phyloP scores from a whole-genome alignment of 2,797 vertebrate genomes.

The Hafferia zeledoni region DNA sequence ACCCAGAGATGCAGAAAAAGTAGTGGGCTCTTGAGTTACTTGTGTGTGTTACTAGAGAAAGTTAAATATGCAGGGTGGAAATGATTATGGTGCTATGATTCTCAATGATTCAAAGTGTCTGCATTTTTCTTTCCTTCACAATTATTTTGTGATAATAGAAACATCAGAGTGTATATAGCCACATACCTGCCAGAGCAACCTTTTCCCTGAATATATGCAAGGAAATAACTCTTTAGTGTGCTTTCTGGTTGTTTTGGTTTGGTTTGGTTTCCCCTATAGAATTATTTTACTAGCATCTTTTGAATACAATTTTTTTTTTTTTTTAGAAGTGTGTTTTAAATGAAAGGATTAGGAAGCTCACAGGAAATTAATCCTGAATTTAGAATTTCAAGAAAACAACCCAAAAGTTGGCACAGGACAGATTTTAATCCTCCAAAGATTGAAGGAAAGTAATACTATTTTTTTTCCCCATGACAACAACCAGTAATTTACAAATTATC shows the following conservation, averaged over 20 bases:
- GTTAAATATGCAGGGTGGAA: neutral
- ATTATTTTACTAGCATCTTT: neutral
- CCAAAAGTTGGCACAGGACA: neutral
- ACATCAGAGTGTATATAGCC: neutral
- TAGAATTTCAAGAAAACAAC: neutral
- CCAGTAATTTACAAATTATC: neutral
- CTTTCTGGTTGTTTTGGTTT: neutral
- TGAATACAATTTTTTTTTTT: neutral
- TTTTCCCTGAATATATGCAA: neutral
- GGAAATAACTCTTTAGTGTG: neutral
- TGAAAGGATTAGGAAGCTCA: neutral
- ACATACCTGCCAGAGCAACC: accelerated
- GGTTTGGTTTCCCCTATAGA: too few relatives aligned
- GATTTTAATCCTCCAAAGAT: neutral
- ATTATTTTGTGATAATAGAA: neutral
- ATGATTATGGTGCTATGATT: neutral
- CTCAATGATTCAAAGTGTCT: neutral
- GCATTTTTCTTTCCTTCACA: neutral
- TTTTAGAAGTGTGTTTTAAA: neutral
- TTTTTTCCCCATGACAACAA: neutral
- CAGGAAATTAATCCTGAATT: neutral
- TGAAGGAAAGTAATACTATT: accelerated
- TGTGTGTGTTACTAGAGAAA: neutral
- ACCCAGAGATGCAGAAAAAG: neutral
- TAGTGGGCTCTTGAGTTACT: neutral